Base-by-base conservation (phyloP, 2,888 invertebrate species). In the Doris montereyensis region DNA sequence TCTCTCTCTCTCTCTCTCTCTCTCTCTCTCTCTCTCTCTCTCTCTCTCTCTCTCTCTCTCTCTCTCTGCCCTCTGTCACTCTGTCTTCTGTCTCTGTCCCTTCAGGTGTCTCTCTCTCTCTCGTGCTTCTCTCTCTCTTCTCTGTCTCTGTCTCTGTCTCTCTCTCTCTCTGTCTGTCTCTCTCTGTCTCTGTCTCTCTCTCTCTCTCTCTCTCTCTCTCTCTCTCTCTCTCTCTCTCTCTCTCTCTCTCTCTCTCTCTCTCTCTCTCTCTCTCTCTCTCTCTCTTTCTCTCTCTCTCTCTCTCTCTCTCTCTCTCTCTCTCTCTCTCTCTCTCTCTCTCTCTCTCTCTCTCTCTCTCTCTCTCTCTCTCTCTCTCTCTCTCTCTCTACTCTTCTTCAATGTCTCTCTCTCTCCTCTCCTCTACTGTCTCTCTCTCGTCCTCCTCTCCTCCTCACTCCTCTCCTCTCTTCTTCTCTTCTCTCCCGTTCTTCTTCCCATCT, bases 321-420 rank as follows among this genome's bases (percentile, higher is more conserved):
- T 41, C 41, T 41, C 24, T 21, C 21, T 71, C 41, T 71, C 24
- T 41, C 24, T 41, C 41, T 41, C 24, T 41, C 21, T 41, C 21
- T 41, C 8, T 21, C 21, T n/a, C 30, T 41, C 24, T 24, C 41
- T 71, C 41, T 41, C 24, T 41, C 41, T 41, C 28, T 13, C 28
- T 24, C 8, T 4, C 24, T 24, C 24, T 2, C 8, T 24, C 4
- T n/a, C 26, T 21, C 21, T 1, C 34, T 24, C 34, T 8, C 24
- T 24, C 24, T 24, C 24, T 41, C 41, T 24, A 21, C 21, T 35
- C 71, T 71, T 41, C 41, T 41, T 35, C 71, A 21, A 34, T 71
- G 21, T 71, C 71, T 35, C 71, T 41, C 71, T 41, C 10, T 4
- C 41, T 41, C 71, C 21, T 35, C 71, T 71, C 41, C 41, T 41